Evolutionary conservation across 1,140 invertebrate genomes (phyloP).

Genomic region (Heliconius eleuchia): DNA sequence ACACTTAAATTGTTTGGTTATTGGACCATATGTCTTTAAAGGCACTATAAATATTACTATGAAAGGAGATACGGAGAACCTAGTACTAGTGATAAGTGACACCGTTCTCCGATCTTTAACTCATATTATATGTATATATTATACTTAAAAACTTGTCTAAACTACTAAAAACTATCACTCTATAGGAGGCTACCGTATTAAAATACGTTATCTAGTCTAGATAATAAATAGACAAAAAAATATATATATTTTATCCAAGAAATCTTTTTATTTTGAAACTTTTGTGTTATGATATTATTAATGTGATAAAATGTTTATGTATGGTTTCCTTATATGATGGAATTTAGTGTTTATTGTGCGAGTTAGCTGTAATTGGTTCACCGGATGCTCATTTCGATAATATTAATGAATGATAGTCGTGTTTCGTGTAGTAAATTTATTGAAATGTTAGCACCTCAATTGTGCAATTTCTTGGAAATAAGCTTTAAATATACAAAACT

Average conservation of each 20-base stretch:
- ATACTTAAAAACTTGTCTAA: no score
- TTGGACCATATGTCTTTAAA: no score
- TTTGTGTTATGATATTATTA: not conserved
- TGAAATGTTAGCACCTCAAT: not conserved
- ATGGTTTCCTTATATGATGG: slow-evolving; percentile 8
- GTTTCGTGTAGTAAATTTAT: not conserved
- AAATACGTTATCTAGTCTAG: no score
- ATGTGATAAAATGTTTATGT: not conserved
- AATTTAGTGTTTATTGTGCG: not conserved
- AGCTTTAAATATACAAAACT: not conserved
- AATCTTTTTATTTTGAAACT: no score
- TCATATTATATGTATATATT: no score
- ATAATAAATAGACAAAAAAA: no score
- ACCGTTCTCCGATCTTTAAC: no score
- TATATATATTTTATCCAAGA: no score
- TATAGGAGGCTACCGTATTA: no score
- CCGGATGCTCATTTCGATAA: slow-evolving; percentile 7
- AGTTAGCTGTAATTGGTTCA: not conserved
- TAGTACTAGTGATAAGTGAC: no score
- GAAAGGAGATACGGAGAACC: not conserved
- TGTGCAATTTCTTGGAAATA: not conserved
- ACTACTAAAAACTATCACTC: no score
- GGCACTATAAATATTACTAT: not conserved
- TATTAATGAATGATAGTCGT: not conserved
- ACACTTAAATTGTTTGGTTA: not conserved